phyloP scores from a whole-genome alignment of 2,888 invertebrate species.

The Drymonia ruficornis region DNA sequence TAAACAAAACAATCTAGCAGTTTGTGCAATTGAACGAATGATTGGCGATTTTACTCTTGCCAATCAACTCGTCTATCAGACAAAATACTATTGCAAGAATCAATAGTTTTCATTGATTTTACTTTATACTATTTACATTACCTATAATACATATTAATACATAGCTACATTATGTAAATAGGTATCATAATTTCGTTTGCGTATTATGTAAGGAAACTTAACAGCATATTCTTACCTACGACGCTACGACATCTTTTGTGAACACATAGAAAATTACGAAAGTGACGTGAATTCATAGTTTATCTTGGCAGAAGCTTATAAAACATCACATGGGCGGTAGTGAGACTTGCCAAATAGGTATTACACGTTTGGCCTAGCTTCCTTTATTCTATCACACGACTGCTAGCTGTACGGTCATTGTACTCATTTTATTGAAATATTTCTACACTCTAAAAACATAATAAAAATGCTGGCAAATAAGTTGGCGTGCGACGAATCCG shows the following conservation, averaged over 20 bases:
- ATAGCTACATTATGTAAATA: too few species aligned
- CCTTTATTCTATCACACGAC: conserved; percentile 49
- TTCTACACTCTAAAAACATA: conserved; percentile 12
- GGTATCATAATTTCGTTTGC: neutral
- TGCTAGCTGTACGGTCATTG: conserved; percentile 48
- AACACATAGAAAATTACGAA: neutral
- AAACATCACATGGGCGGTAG: conserved; percentile 37
- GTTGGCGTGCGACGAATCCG: conserved; percentile 19
- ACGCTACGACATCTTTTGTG: neutral
- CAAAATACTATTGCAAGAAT: too few species aligned
- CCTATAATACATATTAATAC: too few species aligned
- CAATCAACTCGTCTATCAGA: too few species aligned
- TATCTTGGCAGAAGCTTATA: conserved; percentile 40
- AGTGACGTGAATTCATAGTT: conserved; percentile 42
- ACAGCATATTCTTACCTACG: neutral
- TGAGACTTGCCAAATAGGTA: conserved; percentile 53
- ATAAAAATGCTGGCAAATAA: conserved; percentile 38
- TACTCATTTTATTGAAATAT: conserved; percentile 25
- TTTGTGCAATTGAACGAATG: neutral
- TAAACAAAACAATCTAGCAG: conserved; percentile 52
- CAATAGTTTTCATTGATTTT: too few species aligned
- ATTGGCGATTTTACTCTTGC: neutral
- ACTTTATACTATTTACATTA: too few species aligned
- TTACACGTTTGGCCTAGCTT: conserved; percentile 38
- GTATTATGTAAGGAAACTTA: neutral